Base-by-base conservation (phyloP, 2,113 vertebrate species). In the Haplochromis burtoni region DNA sequence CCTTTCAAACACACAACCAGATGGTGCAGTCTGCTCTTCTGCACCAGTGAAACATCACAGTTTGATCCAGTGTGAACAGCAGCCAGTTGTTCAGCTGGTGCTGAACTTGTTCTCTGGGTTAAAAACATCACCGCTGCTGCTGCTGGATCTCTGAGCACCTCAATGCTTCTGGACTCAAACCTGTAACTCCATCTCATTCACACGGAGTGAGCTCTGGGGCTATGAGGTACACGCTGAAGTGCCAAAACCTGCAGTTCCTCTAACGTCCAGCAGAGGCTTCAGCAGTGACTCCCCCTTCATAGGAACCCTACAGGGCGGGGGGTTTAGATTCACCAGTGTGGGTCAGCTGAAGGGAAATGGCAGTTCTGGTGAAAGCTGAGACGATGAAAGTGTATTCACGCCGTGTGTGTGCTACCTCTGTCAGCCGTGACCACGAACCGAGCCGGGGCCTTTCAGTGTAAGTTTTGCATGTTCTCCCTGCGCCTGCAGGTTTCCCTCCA, bases 151-250 rank as follows among this genome's bases (percentile, higher is more conserved):
- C 31, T 5, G 61, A 38, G 61, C 61, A 66, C 61, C 17, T 38
- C 4, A 9, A 0, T 66, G 61, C 61, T 66, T 35, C 33, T 66
- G 29, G 31, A 66, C 57, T 61, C 16, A 33, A 61, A 61, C 29
- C 61, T 66, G 31, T 66, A 66, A 66, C 61, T 35, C 0, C 61
- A 66, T 7, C 57, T 33, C 16, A 4, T 61, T 61, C 57, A 33
- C 16, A 61, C 1, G 0, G 31, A n/a, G 31, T n/a, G 31, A 66
- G 31, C 61, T 66, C 61, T 35, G 31, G 6, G 1, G 61, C 19
- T 21, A 13, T 13, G 33, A 13, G 19, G 19, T 0, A 68, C 0
- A 21, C 2, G 4, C 63, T 68, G 0, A 68, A 38, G 33, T 68
- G 10, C 61, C 61, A 38, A 68, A 38, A 68, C 19, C 33, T 40